Conservation (phyloP, 2,113 vertebrate genomes). For the Clarias batrachus region DNA sequence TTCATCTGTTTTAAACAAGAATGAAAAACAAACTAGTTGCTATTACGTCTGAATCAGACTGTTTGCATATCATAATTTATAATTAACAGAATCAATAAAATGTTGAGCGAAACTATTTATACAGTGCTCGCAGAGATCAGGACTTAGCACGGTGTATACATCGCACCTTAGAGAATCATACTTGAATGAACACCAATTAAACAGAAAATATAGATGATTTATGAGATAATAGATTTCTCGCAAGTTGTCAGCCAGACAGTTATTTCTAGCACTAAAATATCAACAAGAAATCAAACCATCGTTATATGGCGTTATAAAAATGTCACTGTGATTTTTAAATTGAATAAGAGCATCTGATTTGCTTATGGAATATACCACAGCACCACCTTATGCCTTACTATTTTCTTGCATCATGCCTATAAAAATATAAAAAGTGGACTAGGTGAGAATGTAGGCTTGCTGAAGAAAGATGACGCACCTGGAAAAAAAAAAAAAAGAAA, state of each 20-base stretch:
- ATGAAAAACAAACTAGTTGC: not conserved
- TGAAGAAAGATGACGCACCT: not conserved
- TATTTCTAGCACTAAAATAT: not conserved
- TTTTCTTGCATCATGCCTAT: not conserved
- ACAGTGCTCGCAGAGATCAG: not conserved
- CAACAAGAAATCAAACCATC: not conserved
- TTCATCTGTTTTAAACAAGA: not conserved
- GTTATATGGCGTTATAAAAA: not conserved
- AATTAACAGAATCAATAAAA: not conserved
- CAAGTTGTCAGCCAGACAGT: not conserved
- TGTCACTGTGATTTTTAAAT: not conserved
- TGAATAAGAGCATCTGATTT: not conserved
- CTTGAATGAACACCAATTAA: not conserved
- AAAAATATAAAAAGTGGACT: not conserved
- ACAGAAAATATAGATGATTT: not conserved
- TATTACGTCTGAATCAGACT: not conserved
- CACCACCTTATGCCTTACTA: not conserved
- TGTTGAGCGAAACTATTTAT: not conserved
- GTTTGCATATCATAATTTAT: not conserved
- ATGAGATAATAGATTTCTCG: not conserved
- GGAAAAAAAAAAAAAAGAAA: too few species aligned
- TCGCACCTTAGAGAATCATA: not conserved
- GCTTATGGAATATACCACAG: not conserved
- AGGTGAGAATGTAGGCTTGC: not conserved
- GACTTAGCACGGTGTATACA: not conserved